A percentile compares a stretch with the other conserved stretches of the same genome.
Conservation (phyloP, 2,113 vertebrate genomes). For the Channa argus region DNA sequence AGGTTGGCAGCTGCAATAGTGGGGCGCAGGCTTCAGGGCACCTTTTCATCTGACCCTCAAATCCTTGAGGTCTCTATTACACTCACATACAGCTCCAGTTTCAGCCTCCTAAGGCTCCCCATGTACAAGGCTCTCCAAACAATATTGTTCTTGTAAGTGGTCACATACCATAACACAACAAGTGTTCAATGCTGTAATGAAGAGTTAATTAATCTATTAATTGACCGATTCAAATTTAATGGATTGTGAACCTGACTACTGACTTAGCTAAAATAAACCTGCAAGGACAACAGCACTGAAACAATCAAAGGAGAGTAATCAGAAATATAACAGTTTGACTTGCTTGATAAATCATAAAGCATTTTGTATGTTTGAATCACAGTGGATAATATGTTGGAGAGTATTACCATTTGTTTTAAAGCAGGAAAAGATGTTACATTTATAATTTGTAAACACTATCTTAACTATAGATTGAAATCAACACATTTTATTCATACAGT, state of each 20-base stretch:
- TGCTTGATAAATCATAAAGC: too few relatives aligned
- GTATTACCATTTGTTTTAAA: neutral
- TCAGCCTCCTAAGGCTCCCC: constrained; percentile 58
- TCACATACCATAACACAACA: constrained; percentile 36
- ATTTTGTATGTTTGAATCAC: neutral
- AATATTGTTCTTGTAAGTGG: constrained; percentile 41
- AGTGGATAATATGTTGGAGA: neutral
- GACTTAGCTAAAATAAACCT: too few relatives aligned
- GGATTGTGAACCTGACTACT: neutral
- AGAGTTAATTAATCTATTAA: constrained; percentile 20
- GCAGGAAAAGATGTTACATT: neutral
- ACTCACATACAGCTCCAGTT: constrained; percentile 76
- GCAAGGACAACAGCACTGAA: neutral
- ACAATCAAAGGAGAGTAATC: neutral
- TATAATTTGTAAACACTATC: too few relatives aligned
- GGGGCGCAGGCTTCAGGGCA: constrained; percentile 66
- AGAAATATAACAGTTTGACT: neutral
- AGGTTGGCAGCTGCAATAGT: constrained; percentile 76
- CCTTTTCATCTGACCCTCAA: constrained; percentile 80
- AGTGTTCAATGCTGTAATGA: constrained; percentile 29
- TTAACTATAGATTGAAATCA: too few relatives aligned
- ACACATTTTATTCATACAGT: neutral
- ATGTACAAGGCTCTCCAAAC: constrained; percentile 38
- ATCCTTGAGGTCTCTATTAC: constrained; percentile 68
- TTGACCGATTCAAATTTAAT: constrained; percentile 16